Conservation (phyloP, 1,140 invertebrate genomes). For the Planococcus citri region DNA sequence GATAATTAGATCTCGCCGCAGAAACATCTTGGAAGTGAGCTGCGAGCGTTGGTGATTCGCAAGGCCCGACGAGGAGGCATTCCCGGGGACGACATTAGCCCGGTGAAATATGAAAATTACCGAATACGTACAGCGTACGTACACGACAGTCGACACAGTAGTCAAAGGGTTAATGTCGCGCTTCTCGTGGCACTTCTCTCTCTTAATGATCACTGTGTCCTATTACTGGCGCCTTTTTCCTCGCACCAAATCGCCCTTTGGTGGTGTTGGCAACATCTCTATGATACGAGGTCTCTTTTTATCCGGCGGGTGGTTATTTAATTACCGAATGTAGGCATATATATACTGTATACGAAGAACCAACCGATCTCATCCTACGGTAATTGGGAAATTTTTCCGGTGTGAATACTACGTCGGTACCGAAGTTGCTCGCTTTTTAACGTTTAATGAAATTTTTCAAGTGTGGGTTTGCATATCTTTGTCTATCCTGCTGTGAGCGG, state of each 20-base stretch:
- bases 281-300: no score
- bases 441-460: no score
- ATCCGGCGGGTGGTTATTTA: conserved; percentile 6
- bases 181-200: background rate
- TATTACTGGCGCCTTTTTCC: conserved; percentile 13
- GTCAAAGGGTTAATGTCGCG: background rate
- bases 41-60: background rate
- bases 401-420: background rate
- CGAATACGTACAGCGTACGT: no score
- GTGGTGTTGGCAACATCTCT: background rate
- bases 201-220: conserved; percentile 14
- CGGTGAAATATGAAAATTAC: conserved; percentile 18
- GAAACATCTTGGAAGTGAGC: background rate
- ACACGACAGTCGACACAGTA: no score
- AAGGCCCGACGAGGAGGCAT: background rate
- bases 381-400: background rate
- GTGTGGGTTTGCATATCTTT: no score
- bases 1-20: conserved; percentile 18
- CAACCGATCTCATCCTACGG: no score
- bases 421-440: background rate
- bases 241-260: conserved; percentile 11
- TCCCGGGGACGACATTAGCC: conserved; percentile 14
- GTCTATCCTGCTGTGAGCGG: no score
- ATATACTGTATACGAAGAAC: background rate
- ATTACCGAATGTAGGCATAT: conserved; percentile 13